These are phyloP conservation scores for Epistrophe eligans DNA, from an alignment of 2,888 invertebrate genomes.

Conservation along the genomic window DNA sequence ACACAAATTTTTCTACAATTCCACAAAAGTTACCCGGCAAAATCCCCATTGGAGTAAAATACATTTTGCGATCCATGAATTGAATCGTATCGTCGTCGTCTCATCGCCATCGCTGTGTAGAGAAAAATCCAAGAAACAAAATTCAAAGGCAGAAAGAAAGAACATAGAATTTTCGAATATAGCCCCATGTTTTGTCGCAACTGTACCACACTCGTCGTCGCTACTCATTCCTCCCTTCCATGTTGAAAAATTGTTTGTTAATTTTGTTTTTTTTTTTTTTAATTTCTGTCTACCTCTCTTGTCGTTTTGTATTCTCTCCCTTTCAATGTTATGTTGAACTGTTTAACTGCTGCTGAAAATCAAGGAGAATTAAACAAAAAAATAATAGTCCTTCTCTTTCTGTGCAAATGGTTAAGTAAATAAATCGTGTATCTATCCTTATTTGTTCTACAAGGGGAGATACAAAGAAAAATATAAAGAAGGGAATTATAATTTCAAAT, in stretches of 20 bases:
- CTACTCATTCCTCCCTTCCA: conserved; percentile 74
- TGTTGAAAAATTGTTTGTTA: conserved; percentile 28
- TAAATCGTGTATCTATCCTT: conserved; percentile 58
- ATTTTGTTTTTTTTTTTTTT: conserved; percentile 27
- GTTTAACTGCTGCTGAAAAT: conserved; percentile 40
- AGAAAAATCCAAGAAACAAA: conserved; percentile 27
- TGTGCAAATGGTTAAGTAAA: conserved; percentile 41
- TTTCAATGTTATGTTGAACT: conserved; percentile 40
- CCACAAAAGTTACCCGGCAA: conserved; percentile 17
- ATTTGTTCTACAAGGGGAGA: conserved; percentile 30
- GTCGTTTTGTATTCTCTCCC: conserved; percentile 50
- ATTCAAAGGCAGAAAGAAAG: conserved; percentile 37
- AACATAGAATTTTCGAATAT: conserved; percentile 76
- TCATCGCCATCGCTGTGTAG: neutral
- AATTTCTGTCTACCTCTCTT: conserved; percentile 40
- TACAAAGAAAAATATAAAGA: conserved; percentile 7
- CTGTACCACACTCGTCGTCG: conserved; percentile 76
- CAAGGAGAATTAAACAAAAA: conserved; percentile 40
- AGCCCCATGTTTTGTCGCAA: conserved; percentile 77
- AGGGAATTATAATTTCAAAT: conserved; percentile 18
- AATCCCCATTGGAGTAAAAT: conserved; percentile 23
- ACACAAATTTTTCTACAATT: conserved; percentile 17
- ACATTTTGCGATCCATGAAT: conserved; percentile 11
- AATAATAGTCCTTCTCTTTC: conserved; percentile 66
- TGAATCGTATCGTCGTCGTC: neutral